Percentiles rank a stretch among this genome's conserved stretches.
These are phyloP conservation scores for Drosophila mayaguana DNA, from an alignment of 2,888 invertebrate genomes.

Conservation along the genomic window DNA sequence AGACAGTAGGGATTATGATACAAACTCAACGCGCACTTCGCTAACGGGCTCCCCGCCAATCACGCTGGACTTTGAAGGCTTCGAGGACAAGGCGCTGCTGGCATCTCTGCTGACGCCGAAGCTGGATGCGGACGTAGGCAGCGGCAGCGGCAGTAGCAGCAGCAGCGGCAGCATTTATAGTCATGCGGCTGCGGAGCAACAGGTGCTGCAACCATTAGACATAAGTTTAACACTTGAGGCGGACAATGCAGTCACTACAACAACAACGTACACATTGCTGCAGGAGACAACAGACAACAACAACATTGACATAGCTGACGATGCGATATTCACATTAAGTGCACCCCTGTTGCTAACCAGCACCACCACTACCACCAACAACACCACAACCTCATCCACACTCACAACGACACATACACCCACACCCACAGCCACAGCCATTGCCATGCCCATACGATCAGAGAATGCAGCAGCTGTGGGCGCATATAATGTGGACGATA, in stretches of 20 bases:
- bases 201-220: slow-evolving; percentile 82
- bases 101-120: slow-evolving; percentile 63
- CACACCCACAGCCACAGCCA: slow-evolving; percentile 49
- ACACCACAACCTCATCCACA: slow-evolving; percentile 40
- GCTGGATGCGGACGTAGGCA: slow-evolving; percentile 40
- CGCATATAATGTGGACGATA: slow-evolving; percentile 70
- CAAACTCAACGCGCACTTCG: slow-evolving; percentile 72
- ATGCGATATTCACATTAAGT: slow-evolving; percentile 66
- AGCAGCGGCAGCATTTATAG: slow-evolving; percentile 35
- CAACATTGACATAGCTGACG: slow-evolving; percentile 50
- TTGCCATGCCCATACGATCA: slow-evolving; percentile 48
- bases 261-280: slow-evolving; percentile 55
- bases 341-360: slow-evolving; percentile 56
- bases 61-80: slow-evolving; percentile 56
- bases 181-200: slow-evolving; percentile 73
- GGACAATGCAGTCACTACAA: slow-evolving; percentile 61
- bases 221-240: slow-evolving; percentile 74
- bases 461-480: slow-evolving; percentile 42
- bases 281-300: slow-evolving; percentile 42
- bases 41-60: slow-evolving; percentile 66
- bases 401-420: slow-evolving; percentile 44
- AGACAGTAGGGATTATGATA: slow-evolving; percentile 78
- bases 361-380: slow-evolving; percentile 30
- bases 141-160: slow-evolving; percentile 32
- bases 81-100: slow-evolving; percentile 63